phyloP scores from a whole-genome alignment of 2,888 invertebrate genomes.

The Chrysotoxum bicinctum region DNA sequence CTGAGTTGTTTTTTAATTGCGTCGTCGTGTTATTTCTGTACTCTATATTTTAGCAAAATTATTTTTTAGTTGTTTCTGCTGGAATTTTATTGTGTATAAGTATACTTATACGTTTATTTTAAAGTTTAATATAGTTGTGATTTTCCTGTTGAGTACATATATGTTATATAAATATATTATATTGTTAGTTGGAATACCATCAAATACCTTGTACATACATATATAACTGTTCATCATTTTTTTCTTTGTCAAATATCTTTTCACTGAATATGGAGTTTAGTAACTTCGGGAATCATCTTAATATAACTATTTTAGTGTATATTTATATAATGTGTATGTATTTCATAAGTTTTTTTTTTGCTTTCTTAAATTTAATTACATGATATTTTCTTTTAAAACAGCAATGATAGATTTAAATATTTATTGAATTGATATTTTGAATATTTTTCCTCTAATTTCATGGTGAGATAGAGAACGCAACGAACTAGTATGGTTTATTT shows the following conservation, averaged over 20 bases:
- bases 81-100: neutral
- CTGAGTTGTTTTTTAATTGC: constrained; percentile 34
- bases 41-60: constrained; percentile 18
- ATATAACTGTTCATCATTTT: constrained; percentile 32
- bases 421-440: constrained; percentile 27
- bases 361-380: constrained; percentile 41
- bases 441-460: constrained; percentile 24
- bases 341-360: constrained; percentile 24
- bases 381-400: constrained; percentile 25
- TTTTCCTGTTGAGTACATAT: constrained; percentile 5
- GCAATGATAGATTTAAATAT: constrained; percentile 37
- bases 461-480: constrained; percentile 31
- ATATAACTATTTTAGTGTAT: constrained; percentile 45
- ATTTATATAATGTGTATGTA: constrained; percentile 45
- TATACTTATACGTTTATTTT: constrained; percentile 53
- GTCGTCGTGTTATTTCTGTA: constrained; percentile 61
- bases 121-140: constrained; percentile 22
- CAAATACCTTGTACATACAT: constrained; percentile 46
- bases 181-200: constrained; percentile 54
- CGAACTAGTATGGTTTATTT: constrained; percentile 47
- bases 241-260: constrained; percentile 14
- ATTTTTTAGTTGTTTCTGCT: constrained; percentile 35
- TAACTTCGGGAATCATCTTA: constrained; percentile 63
- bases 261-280: constrained; percentile 32
- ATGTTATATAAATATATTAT: constrained; percentile 32